A percentile compares a stretch with the other conserved stretches of the same genome.
Evolutionary conservation across 2,888 invertebrate species (phyloP).

Genomic region (Phyllotreta striolata): DNA sequence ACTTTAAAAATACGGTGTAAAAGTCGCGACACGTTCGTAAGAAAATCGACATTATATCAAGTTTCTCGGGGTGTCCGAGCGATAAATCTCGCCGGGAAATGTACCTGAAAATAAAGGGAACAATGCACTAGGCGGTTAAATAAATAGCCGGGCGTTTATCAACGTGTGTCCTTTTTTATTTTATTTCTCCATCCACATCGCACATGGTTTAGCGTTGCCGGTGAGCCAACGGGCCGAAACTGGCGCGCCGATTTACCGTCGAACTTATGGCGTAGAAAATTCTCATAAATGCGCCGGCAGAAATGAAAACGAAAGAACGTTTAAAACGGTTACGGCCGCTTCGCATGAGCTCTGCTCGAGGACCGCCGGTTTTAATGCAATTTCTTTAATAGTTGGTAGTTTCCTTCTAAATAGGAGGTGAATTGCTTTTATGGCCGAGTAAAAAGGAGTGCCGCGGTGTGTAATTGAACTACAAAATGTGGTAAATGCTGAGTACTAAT

Average conservation of each 20-base stretch:
- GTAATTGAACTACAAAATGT: too few relatives aligned
- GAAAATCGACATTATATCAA: conserved; percentile 23
- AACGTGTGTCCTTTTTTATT: conserved; percentile 22
- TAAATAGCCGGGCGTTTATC: conserved; percentile 44
- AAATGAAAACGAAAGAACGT: conserved; percentile 2
- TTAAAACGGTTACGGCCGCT: not conserved
- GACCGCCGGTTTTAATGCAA: too few relatives aligned
- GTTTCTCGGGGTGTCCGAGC: conserved; percentile 24
- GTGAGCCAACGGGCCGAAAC: conserved; percentile 11
- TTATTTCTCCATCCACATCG: conserved; percentile 18
- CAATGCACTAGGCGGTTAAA: conserved; percentile 48
- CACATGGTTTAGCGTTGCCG: conserved; percentile 26
- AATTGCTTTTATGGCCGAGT: too few relatives aligned
- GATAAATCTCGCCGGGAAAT: conserved; percentile 24
- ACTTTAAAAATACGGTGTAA: conserved; percentile 1
- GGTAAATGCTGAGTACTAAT: too few relatives aligned
- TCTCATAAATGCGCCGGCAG: conserved; percentile 12
- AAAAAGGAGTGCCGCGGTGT: too few relatives aligned
- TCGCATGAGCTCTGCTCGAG: too few relatives aligned
- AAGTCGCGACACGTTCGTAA: conserved; percentile 12
- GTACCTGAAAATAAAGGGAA: conserved; percentile 32
- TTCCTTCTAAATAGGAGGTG: too few relatives aligned
- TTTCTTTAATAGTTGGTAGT: too few relatives aligned
- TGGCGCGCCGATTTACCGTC: conserved; percentile 12
- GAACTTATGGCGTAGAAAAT: conserved; percentile 18